Conservation (phyloP, 2,888 invertebrate species). For the Nysson spinosus region DNA sequence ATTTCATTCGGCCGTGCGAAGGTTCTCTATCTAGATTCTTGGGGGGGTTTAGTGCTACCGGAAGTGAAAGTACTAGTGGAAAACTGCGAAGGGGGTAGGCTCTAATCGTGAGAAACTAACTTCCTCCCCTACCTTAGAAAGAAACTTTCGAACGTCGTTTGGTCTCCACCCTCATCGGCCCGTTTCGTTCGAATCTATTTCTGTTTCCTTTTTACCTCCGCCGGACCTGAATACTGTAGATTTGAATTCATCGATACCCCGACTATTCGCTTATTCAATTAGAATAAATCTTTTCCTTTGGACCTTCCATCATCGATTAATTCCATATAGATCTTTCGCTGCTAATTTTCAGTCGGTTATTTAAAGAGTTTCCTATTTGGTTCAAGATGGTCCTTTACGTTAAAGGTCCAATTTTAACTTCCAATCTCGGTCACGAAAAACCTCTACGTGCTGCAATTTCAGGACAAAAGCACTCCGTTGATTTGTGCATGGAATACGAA, state of each 20-base stretch:
- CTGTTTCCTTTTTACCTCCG: slow-evolving; percentile 14
- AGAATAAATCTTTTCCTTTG: neutral
- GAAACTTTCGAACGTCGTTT: slow-evolving; percentile 44
- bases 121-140: slow-evolving; percentile 48
- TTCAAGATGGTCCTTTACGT: no score
- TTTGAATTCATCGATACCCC: slow-evolving; percentile 49
- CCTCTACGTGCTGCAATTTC: no score
- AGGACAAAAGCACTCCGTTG: no score
- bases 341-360: no score
- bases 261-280: slow-evolving; percentile 7
- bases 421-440: no score
- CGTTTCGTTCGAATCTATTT: slow-evolving; percentile 43
- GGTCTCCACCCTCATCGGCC: slow-evolving; percentile 1
- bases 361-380: no score
- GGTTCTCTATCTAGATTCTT: slow-evolving; percentile 56
- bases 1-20: slow-evolving; percentile 71
- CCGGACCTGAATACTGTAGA: slow-evolving; percentile 40
- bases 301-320: neutral
- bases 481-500: no score
- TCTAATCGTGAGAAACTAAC: slow-evolving; percentile 65
- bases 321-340: no score
- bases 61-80: slow-evolving; percentile 35
- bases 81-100: slow-evolving; percentile 32
- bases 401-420: no score
- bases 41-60: slow-evolving; percentile 40